Percentiles rank a stretch among this genome's conserved stretches.
phyloP scores from a whole-genome alignment of 1,140 invertebrate species.

The Elysia chlorotica region DNA sequence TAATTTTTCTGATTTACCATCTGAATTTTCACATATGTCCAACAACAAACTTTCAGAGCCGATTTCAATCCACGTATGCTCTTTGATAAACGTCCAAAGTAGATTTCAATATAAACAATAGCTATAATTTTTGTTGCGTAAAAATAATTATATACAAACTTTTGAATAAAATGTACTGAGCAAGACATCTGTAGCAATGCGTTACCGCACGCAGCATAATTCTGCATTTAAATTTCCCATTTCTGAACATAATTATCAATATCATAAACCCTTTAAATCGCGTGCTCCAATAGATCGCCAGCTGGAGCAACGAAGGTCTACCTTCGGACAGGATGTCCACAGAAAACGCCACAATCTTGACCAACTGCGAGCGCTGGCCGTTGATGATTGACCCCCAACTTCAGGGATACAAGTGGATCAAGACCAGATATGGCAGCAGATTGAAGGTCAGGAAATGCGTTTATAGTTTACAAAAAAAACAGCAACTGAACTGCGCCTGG shows the following conservation, averaged over 20 bases:
- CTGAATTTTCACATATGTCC: not conserved
- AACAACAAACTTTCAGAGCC: not conserved
- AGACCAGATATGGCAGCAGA: constrained; percentile 83
- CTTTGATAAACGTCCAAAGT: no score
- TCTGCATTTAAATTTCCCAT: no score
- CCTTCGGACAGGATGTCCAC: constrained; percentile 96
- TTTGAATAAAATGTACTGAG: not conserved
- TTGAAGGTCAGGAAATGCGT: constrained; percentile 65
- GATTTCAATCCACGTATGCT: no score
- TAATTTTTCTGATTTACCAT: no score
- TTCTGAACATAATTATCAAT: no score
- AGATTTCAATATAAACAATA: no score
- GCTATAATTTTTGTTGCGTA: no score
- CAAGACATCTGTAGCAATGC: not conserved
- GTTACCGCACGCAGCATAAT: not conserved
- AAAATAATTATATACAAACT: no score
- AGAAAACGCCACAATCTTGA: constrained; percentile 94
- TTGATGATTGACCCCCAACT: constrained; percentile 92
- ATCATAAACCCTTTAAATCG: no score
- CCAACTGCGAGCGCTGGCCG: constrained; percentile 93
- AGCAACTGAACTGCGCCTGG: no score
- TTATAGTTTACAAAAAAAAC: not conserved
- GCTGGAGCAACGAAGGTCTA: constrained; percentile 94
- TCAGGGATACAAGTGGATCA: constrained; percentile 94
- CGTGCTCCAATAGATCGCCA: constrained; percentile 88